Conservation (phyloP, 2,797 vertebrate genomes). For the Eurystomus glaucurus region DNA sequence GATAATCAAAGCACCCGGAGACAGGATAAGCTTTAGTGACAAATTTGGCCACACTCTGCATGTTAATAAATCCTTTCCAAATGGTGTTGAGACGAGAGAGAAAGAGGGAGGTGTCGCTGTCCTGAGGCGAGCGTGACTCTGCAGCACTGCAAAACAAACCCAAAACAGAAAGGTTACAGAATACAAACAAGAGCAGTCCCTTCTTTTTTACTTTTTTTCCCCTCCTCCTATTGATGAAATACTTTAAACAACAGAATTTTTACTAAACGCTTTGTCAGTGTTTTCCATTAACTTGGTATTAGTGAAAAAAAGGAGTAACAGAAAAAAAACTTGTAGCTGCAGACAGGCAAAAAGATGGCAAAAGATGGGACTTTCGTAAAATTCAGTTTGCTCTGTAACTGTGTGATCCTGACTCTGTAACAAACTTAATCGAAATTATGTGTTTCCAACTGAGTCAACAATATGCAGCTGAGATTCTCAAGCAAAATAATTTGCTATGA, state of each 20-base stretch:
- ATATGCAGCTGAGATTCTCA: not conserved
- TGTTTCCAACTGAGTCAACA: not conserved
- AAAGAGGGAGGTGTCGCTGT: constrained; percentile 89
- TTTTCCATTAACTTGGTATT: not conserved
- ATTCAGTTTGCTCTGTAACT: not conserved
- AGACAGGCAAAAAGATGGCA: not conserved
- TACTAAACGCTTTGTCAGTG: not conserved
- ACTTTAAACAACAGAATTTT: not conserved
- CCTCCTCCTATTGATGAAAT: not conserved
- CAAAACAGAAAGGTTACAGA: not conserved
- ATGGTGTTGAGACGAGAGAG: constrained; percentile 91
- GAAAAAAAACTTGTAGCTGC: not conserved
- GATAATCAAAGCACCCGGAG: constrained; percentile 92
- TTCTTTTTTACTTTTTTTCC: not conserved
- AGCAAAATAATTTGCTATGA: not conserved
- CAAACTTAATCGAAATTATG: not conserved
- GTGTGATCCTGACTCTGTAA: not conserved
- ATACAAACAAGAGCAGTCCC: not conserved
- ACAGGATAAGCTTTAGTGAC: constrained; percentile 96
- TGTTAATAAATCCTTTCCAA: constrained; percentile 99
- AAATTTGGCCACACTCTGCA: constrained; percentile 97
- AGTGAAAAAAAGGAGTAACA: not conserved
- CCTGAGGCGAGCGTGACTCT: constrained; percentile 84
- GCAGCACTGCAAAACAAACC: constrained; percentile 84
- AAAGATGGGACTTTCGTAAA: not conserved